A percentile compares a stretch with the other conserved stretches of the same genome.
Evolutionary conservation across 2,797 vertebrate genomes (phyloP).

Genomic region (Anguilla megastoma): DNA sequence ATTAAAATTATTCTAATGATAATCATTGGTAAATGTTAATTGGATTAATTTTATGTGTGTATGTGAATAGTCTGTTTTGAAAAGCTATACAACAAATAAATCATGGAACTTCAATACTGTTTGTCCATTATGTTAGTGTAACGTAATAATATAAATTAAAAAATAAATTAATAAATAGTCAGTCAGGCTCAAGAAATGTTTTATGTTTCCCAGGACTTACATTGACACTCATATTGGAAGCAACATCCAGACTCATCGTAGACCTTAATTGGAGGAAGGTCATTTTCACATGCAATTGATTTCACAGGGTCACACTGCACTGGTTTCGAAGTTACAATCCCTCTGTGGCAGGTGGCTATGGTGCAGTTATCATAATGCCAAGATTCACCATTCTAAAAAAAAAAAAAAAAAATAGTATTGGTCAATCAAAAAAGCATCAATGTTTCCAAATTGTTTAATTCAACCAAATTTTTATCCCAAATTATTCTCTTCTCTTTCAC

Average conservation of each 20-base stretch:
- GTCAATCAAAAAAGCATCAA: not conserved
- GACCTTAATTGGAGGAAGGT: slow-evolving; percentile 64
- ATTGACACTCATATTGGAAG: slow-evolving; percentile 75
- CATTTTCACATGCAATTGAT: slow-evolving; percentile 71
- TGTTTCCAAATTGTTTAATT: not conserved
- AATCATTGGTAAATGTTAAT: not conserved
- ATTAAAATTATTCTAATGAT: slow-evolving; percentile 9
- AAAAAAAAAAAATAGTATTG: not conserved
- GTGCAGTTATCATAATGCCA: slow-evolving; percentile 76
- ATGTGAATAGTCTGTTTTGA: not conserved
- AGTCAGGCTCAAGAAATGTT: not conserved
- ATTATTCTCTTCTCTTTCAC: not conserved
- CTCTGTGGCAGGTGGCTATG: slow-evolving; percentile 72
- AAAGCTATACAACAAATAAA: not conserved
- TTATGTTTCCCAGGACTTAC: slow-evolving; percentile 55
- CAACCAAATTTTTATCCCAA: not conserved
- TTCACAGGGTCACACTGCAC: slow-evolving; percentile 59
- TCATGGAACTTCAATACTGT: not conserved
- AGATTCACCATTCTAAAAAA: slow-evolving; percentile 73
- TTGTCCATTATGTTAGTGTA: not conserved
- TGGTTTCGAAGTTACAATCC: slow-evolving; percentile 53
- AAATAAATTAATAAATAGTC: not conserved
- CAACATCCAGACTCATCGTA: slow-evolving; percentile 76
- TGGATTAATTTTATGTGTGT: not conserved
- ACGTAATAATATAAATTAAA: not conserved